Evolutionary conservation across 2,113 vertebrate species (phyloP).

Genomic region (Rhabdomys dilectus): DNA sequence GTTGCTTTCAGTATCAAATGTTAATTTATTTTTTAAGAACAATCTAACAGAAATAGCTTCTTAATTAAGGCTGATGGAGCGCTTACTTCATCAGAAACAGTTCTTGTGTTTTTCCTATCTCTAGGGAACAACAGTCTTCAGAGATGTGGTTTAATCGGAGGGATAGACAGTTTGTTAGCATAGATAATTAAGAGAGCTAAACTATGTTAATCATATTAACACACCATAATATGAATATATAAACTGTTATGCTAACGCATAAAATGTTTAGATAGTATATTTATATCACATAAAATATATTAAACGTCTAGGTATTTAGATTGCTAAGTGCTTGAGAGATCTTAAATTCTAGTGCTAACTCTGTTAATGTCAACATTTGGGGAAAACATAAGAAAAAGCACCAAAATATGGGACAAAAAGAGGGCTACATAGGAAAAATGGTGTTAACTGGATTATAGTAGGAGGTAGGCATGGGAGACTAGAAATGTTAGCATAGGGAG

Average conservation of each 20-base stretch:
- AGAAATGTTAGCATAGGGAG: not conserved
- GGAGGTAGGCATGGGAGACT: not conserved
- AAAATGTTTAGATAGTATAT: not conserved
- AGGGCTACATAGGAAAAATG: not conserved
- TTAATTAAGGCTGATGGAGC: conserved; percentile 47
- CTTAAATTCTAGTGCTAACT: not conserved
- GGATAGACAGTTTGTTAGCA: not conserved
- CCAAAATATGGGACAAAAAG: not conserved
- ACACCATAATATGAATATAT: not conserved
- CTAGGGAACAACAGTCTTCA: not conserved
- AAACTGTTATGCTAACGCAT: conserved; percentile 6
- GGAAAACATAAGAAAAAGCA: not conserved
- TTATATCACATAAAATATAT: conserved; percentile 34
- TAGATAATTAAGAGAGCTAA: conserved; percentile 24
- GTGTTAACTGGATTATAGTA: not conserved
- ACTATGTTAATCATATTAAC: conserved; percentile 29
- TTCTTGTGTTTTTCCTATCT: not conserved
- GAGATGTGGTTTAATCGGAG: conserved; percentile 2
- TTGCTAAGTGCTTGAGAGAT: conserved; percentile 25
- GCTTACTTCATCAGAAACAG: not conserved
- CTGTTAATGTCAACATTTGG: conserved; percentile 37
- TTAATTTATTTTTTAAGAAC: conserved; percentile 9
- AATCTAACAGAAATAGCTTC: conserved; percentile 6
- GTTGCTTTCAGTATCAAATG: conserved; percentile 9
- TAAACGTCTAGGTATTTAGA: conserved; percentile 23